phyloP scores from a whole-genome alignment of 2,797 vertebrate genomes.

The Geotrypetes seraphini region DNA sequence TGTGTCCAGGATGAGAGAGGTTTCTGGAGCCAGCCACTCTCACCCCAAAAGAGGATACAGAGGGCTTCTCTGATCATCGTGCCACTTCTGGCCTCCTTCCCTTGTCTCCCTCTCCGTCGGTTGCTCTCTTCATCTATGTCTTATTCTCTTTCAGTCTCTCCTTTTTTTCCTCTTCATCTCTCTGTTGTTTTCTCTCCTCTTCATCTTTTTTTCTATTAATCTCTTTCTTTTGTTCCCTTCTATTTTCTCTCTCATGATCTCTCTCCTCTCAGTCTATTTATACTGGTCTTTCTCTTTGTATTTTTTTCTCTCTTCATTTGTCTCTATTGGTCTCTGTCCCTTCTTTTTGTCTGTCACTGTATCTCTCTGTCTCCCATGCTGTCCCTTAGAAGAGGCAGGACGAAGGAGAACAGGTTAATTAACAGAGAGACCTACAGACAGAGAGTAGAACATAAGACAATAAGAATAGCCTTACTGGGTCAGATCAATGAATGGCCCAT shows the following conservation, averaged over 20 bases:
- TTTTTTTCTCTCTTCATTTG: background rate
- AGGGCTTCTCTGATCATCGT: background rate
- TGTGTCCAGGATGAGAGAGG: too few relatives aligned
- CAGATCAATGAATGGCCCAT: too few relatives aligned
- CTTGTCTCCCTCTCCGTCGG: background rate
- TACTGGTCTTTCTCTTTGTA: background rate
- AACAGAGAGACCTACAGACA: background rate
- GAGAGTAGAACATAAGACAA: conserved; percentile 13
- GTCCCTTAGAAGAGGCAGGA: background rate
- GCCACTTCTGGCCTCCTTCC: background rate
- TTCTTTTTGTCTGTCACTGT: conserved; percentile 20
- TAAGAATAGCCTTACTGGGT: too few relatives aligned
- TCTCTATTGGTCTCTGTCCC: conserved; percentile 7
- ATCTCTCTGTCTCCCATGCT: conserved; percentile 1
- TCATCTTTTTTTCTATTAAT: conserved; percentile 1
- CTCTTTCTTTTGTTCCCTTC: conserved; percentile 11
- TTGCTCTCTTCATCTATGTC: conserved; percentile 29
- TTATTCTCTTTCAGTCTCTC: too few relatives aligned
- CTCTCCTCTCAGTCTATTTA: background rate
- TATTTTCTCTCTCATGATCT: conserved; percentile 1
- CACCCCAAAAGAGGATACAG: too few relatives aligned
- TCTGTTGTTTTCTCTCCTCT: conserved; percentile 22
- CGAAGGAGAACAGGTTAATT: too few relatives aligned
- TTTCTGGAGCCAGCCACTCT: too few relatives aligned
- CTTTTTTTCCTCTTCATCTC: too few relatives aligned